Evolutionary conservation across 2,888 invertebrate genomes (phyloP), one percentile per base, ranked within the genome.

Genomic region (Ichneumon xanthorius): DNA sequence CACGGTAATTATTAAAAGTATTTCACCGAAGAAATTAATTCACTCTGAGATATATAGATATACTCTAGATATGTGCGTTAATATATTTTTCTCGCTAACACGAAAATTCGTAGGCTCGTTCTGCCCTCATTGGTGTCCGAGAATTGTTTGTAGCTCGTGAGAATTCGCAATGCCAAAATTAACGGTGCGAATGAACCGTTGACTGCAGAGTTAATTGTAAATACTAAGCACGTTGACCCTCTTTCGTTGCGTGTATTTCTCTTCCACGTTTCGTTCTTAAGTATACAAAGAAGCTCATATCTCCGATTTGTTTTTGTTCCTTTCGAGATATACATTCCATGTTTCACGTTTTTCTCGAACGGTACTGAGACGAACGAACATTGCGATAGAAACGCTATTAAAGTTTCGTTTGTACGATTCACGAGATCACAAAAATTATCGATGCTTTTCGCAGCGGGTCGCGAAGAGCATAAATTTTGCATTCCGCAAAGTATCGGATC

Each of bases 81-180:
- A 81, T 48, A 79, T 77, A 65, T 65, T 84, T 75, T 80, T 40
- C 16, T 73, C 65, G 22, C 45, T 67, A 71, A 71, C 26, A 30
- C 53, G 58, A 33, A 80, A 76, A 63, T 50, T 82, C 70, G 68
- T 55, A 71, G 61, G 22, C 50, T 68, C 26, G 30, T 76, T 63
- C 61, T 73, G 33, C 30, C 53, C 50, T 79, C 22, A 33, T 9
- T 48, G 58, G 76, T 58, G 80, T 80, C 80, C 40, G 79, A 76
- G 65, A 65, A 75, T 80, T 73, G 40, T 78, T 80, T 75, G 50
- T 79, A 80, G 82, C 80, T 82, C 80, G 80, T 86, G 80, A 86
- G 80, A 86, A 86, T 86, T 86, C 86, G 83, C 77, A 78, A 86
- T 86, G 86, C 86, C 86, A 86, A 86, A 72, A 80, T 85, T 86